Conservation (phyloP, 2,797 vertebrate genomes). For the Sarcoramphus papa region DNA sequence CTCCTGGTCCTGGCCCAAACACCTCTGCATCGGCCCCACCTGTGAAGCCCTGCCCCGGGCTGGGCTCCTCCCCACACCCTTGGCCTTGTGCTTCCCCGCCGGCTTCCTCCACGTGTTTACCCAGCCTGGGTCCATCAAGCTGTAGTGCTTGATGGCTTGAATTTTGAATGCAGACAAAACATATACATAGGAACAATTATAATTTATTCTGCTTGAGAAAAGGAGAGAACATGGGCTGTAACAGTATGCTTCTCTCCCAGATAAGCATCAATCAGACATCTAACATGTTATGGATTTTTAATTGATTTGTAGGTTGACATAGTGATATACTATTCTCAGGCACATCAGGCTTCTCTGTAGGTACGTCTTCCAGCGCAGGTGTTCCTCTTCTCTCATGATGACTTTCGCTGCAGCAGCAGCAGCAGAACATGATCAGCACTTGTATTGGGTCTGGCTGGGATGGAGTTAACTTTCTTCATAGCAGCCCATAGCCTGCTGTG, state of each 20-base stretch:
- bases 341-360: neutral
- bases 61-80: neutral
- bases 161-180: neutral
- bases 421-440: neutral
- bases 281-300: neutral
- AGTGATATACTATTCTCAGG: neutral
- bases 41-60: accelerated
- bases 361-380: neutral
- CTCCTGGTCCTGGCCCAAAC: neutral
- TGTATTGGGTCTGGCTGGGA: neutral
- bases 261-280: neutral
- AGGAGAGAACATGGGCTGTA: neutral
- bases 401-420: neutral
- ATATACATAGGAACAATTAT: neutral
- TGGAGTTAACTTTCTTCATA: neutral
- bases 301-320: neutral
- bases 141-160: neutral
- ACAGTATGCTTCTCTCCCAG: neutral
- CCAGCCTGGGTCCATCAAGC: neutral
- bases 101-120: neutral
- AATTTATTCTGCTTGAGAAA: neutral
- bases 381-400: neutral
- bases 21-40: neutral
- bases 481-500: neutral
- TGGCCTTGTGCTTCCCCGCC: neutral